Evolutionary conservation across 2,113 vertebrate genomes (phyloP).

Genomic region (Pluvialis apricaria): DNA sequence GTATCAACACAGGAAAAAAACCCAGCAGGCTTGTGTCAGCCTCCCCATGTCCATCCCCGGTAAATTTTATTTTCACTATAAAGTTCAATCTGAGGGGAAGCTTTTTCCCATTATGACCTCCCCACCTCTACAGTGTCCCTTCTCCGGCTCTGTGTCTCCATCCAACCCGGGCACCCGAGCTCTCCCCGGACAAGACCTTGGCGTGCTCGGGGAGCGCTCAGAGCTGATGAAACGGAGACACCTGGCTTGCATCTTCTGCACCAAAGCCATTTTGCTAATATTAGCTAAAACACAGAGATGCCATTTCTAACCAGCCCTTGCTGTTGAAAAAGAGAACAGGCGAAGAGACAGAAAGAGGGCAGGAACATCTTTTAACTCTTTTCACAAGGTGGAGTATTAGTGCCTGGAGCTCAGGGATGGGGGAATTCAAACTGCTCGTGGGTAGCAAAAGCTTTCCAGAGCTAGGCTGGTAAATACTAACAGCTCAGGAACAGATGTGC

Average conservation of each 20-base stretch:
- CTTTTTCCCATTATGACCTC: neutral
- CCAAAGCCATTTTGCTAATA: neutral
- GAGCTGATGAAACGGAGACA: neutral
- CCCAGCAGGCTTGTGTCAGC: neutral
- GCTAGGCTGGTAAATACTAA: neutral
- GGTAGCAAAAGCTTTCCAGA: neutral
- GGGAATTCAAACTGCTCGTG: neutral
- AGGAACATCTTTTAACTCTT: neutral
- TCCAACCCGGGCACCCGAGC: accelerated
- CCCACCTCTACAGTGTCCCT: neutral
- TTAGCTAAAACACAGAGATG: neutral
- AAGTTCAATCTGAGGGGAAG: neutral
- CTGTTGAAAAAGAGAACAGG: accelerated
- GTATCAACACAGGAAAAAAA: neutral
- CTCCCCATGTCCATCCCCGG: accelerated
- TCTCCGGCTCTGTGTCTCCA: accelerated
- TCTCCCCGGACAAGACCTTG: neutral
- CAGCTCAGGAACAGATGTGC: neutral
- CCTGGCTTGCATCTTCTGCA: neutral
- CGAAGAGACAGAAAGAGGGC: neutral
- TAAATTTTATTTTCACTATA: neutral
- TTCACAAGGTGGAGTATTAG: neutral
- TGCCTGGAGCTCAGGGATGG: neutral
- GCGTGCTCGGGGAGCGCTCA: accelerated
- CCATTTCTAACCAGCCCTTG: neutral